Base-by-base conservation (phyloP, 30 jellyfish, hydroid and myxozoan species). In the Pelagia noctiluca region DNA sequence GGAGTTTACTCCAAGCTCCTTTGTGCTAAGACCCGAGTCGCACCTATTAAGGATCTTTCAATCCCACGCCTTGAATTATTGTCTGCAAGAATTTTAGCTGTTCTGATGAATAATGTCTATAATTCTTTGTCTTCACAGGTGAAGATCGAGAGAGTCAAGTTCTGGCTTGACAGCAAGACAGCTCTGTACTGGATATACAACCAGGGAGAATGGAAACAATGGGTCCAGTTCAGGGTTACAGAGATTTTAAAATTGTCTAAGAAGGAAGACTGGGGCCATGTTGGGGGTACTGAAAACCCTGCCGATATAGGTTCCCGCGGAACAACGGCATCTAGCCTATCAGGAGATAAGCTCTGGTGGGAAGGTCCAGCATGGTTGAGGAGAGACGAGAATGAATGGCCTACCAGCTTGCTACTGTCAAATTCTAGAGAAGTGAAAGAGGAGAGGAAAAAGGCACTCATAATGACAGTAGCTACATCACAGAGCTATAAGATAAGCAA, bases 301-400 rank as follows among this genome's bases (percentile, higher is more conserved):
- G 86, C 75, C 0, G 86, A 75, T 47, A 13, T 75, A n/a, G 86
- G 86, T 19, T 75, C 86, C 50, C 46, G 86, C 77, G 86, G 86
- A 25, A 46, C 62, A 13, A 35, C 28, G n/a, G 77, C 77, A 19
- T 13, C 65, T 12, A 52, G 28, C 23, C 37, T 75, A 18, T 16
- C 4, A 35, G 47, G 12, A 48, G 36, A 21, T 52, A 46, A 48
- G 46, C 52, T 75, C 57, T 75, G 86, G 86, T 75, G 86, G 86
- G 86, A 73, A 49, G 86, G 86, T 1, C 86, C 86, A 13, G 18
- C 23, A 25, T 73, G 86, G 86, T 24, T 73, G 52, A 42, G 46
- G 52, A 32, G 30, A 23, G 86, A 76, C 0, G 47, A 32, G 49
- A 35, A n/a, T 5, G 31, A 50, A 0, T 75, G 75, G 86, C 86